Evolutionary conservation across 2,797 vertebrate species (phyloP).

Genomic region (Phoebastria nigripes): DNA sequence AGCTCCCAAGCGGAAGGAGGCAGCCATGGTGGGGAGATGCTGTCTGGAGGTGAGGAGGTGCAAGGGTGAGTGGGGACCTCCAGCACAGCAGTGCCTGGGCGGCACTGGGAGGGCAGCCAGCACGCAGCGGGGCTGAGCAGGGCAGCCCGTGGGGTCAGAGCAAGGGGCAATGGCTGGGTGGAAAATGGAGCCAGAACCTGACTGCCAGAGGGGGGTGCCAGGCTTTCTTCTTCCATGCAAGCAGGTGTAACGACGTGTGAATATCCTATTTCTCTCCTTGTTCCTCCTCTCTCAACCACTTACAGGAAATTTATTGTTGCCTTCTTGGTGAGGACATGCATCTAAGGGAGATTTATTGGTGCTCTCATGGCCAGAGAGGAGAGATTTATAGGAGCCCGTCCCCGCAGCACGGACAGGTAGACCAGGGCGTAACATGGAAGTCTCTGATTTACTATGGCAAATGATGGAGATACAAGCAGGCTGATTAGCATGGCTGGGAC

Average conservation of each 20-base stretch:
- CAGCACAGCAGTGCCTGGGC: neutral
- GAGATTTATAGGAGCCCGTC: neutral
- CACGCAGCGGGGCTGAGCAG: neutral
- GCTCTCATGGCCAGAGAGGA: neutral
- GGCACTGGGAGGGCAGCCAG: neutral
- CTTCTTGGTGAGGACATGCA: neutral
- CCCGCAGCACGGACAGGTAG: neutral
- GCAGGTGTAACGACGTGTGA: neutral
- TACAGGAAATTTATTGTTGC: neutral
- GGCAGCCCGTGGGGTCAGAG: neutral
- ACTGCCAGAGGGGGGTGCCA: neutral
- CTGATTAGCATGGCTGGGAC: neutral
- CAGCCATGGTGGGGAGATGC: accelerated
- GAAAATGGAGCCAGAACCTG: neutral
- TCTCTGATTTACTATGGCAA: neutral
- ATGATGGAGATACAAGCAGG: neutral
- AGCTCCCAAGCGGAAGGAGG: neutral
- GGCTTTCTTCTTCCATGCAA: neutral
- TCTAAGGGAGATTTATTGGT: neutral
- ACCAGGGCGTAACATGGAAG: neutral
- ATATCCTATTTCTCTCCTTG: neutral
- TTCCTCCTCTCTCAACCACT: neutral
- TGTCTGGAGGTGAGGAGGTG: neutral
- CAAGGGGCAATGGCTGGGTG: neutral
- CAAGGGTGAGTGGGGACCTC: neutral